Conservation (phyloP, 2,797 vertebrate genomes). For the Syngnathus rostellatus region DNA sequence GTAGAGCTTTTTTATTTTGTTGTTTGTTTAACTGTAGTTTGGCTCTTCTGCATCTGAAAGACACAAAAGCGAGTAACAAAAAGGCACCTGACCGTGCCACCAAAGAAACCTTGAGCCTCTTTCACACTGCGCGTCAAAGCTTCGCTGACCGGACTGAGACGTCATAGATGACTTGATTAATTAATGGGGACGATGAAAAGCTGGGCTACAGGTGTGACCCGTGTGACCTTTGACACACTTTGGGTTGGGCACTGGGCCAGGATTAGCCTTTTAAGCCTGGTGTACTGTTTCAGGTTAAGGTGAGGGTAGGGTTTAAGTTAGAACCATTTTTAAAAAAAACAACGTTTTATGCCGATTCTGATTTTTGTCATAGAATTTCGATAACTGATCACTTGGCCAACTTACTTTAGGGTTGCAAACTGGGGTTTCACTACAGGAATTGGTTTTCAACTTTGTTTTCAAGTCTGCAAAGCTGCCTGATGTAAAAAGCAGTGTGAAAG, state of each 20-base stretch:
- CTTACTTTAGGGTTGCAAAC: not conserved
- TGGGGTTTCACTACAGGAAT: too few relatives aligned
- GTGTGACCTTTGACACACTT: not conserved
- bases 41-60: conserved; percentile 65
- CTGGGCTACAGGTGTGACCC: not conserved
- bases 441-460: not conserved
- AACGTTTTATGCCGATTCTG: too few relatives aligned
- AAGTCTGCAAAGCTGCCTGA: not conserved
- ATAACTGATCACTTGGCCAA: too few relatives aligned
- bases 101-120: conserved; percentile 84
- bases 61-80: conserved; percentile 34
- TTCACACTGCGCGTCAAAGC: not conserved
- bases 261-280: not conserved
- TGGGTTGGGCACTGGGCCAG: not conserved
- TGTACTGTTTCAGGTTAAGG: not conserved
- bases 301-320: too few relatives aligned
- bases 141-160: not conserved
- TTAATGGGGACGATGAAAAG: not conserved
- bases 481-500: not conserved
- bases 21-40: conserved; percentile 50
- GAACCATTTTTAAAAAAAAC: too few relatives aligned
- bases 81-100: conserved; percentile 71
- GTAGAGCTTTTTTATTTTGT: conserved; percentile 13
- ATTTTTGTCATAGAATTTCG: too few relatives aligned
- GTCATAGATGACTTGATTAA: not conserved